Evolutionary conservation across 1,140 invertebrate genomes (phyloP).

Genomic region (Hetaerina americana): DNA sequence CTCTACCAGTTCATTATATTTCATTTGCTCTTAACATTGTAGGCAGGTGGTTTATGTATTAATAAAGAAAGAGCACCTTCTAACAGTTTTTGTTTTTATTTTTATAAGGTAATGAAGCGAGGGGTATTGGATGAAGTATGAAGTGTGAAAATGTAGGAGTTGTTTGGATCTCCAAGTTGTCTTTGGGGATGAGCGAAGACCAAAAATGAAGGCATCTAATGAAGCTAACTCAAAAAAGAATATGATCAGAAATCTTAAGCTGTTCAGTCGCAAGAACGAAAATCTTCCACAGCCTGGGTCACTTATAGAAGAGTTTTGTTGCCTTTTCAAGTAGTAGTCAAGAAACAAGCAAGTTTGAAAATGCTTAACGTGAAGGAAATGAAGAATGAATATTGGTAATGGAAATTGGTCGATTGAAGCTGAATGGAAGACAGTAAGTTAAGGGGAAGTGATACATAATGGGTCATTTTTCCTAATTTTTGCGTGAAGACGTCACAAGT

Average conservation of each 20-base stretch:
- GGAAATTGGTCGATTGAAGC: neutral
- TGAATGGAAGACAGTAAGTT: neutral
- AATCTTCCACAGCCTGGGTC: neutral
- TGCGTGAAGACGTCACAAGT: too few species aligned
- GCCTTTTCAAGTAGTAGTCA: neutral
- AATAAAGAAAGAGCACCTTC: slow-evolving; percentile 7
- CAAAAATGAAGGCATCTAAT: slow-evolving; percentile 6
- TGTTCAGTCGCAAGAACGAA: neutral
- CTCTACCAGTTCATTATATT: neutral
- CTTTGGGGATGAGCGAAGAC: slow-evolving; percentile 10
- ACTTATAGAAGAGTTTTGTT: neutral
- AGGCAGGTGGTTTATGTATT: neutral
- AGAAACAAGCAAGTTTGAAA: neutral
- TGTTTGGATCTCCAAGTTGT: slow-evolving; percentile 9
- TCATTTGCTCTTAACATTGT: neutral
- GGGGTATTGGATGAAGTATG: slow-evolving; percentile 14
- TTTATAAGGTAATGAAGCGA: slow-evolving; percentile 13
- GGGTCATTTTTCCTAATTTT: neutral
- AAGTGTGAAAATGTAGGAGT: slow-evolving; percentile 11
- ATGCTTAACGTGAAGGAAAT: neutral
- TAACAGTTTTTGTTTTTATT: slow-evolving; percentile 13
- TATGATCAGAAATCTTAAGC: slow-evolving; percentile 9
- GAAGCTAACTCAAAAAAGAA: slow-evolving; percentile 12
- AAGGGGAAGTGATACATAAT: neutral
- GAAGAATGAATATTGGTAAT: neutral